Conservation (phyloP, 2,113 vertebrate species). For the Mobula birostris region DNA sequence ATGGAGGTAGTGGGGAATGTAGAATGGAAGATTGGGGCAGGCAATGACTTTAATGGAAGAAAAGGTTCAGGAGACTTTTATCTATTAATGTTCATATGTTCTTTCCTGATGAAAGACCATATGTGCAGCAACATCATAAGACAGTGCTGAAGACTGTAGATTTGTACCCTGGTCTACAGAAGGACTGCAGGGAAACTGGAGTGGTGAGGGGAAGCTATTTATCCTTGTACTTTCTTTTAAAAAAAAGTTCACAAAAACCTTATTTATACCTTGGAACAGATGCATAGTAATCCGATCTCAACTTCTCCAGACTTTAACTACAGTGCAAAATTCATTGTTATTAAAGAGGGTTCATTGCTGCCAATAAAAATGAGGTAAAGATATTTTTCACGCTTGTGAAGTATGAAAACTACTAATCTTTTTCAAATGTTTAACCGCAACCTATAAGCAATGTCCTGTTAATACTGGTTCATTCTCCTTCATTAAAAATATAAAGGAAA, state of each 20-base stretch:
- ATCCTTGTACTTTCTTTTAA: not conserved
- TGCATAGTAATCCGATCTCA: not conserved
- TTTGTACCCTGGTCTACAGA: not conserved
- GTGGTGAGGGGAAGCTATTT: not conserved
- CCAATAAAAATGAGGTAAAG: not conserved
- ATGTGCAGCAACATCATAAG: not conserved
- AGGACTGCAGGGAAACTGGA: not conserved
- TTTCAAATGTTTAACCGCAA: not conserved
- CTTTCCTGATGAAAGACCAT: not conserved
- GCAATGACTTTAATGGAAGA: no score
- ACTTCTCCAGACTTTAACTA: not conserved
- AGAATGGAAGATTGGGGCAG: no score
- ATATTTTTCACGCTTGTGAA: not conserved
- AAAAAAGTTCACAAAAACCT: not conserved
- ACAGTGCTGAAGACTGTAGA: not conserved
- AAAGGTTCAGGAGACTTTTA: no score
- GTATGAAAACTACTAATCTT: not conserved
- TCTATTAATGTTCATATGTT: no score
- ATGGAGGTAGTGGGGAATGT: no score
- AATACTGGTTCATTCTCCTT: not conserved
- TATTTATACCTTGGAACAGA: not conserved
- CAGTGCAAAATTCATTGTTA: not conserved
- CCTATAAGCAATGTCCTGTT: not conserved
- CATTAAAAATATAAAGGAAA: constrained; percentile 6
- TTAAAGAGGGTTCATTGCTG: not conserved